phyloP scores from a whole-genome alignment of 2,797 vertebrate genomes.

The Masticophis lateralis region DNA sequence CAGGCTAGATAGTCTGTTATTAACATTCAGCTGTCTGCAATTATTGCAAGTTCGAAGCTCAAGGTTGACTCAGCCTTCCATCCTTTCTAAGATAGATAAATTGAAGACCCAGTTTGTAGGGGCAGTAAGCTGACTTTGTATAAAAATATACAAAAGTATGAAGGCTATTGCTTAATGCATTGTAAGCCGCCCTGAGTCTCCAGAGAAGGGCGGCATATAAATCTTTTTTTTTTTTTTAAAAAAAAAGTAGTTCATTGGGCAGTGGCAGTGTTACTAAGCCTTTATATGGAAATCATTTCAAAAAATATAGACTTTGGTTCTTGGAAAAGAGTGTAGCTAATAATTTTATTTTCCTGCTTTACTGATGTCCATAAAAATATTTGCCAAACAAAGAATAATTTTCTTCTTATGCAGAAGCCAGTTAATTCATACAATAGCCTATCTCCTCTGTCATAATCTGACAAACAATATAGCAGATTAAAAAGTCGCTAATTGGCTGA shows the following conservation, averaged over 20 bases:
- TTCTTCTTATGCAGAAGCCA: constrained; percentile 45
- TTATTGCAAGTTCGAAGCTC: too few relatives aligned
- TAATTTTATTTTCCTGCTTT: constrained; percentile 43
- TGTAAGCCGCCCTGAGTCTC: too few relatives aligned
- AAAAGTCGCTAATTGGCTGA: constrained; percentile 63
- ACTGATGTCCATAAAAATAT: constrained; percentile 45
- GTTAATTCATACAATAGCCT: constrained; percentile 54
- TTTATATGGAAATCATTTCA: neutral
- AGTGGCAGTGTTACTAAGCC: neutral
- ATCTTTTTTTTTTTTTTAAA: too few relatives aligned
- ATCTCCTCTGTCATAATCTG: constrained; percentile 59
- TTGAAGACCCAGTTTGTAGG: too few relatives aligned
- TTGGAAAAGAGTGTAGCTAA: constrained; percentile 21
- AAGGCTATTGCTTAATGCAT: too few relatives aligned
- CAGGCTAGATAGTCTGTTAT: too few relatives aligned
- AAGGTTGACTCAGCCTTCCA: too few relatives aligned
- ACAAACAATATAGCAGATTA: constrained; percentile 58
- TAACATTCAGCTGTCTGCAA: too few relatives aligned
- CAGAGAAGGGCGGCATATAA: too few relatives aligned
- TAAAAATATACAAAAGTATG: too few relatives aligned
- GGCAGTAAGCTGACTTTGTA: too few relatives aligned
- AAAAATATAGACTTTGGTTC: neutral
- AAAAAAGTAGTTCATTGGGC: neutral
- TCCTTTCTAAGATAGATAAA: too few relatives aligned
- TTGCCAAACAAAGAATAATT: constrained; percentile 59